These are phyloP conservation scores for Pangasius larnaudii DNA, from an alignment of 2,797 vertebrate species.

Conservation along the genomic window DNA sequence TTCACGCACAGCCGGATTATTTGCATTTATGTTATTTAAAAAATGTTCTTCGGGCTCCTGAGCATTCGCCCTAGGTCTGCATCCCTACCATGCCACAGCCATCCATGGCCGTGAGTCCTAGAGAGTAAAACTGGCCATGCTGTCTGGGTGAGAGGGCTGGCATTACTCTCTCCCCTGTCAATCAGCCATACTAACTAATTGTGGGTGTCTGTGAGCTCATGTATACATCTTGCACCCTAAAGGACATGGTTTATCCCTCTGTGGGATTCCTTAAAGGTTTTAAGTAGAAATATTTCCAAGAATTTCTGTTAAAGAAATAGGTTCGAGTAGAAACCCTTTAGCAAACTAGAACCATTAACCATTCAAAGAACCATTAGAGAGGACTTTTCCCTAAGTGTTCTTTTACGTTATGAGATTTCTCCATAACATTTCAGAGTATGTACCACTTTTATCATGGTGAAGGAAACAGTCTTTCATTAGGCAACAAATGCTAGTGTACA, in stretches of 20 bases:
- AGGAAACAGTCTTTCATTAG: neutral
- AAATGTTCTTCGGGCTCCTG: too few species aligned
- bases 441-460: neutral
- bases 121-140: neutral
- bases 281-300: neutral
- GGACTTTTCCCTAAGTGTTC: too few species aligned
- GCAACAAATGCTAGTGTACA: neutral
- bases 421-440: neutral
- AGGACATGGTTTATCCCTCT: neutral
- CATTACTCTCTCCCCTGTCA: neutral
- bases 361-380: neutral
- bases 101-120: neutral
- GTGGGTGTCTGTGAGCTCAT: neutral
- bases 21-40: too few species aligned
- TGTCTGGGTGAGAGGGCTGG: neutral
- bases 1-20: neutral
- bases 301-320: neutral
- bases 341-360: neutral
- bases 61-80: neutral
- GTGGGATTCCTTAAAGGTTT: neutral
- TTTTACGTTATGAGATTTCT: neutral
- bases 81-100: neutral
- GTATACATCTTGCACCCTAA: neutral
- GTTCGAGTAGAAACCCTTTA: neutral
- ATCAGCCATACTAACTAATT: neutral